phyloP scores from a whole-genome alignment of 2,113 vertebrate species.

The Misgurnus mizolepis region DNA sequence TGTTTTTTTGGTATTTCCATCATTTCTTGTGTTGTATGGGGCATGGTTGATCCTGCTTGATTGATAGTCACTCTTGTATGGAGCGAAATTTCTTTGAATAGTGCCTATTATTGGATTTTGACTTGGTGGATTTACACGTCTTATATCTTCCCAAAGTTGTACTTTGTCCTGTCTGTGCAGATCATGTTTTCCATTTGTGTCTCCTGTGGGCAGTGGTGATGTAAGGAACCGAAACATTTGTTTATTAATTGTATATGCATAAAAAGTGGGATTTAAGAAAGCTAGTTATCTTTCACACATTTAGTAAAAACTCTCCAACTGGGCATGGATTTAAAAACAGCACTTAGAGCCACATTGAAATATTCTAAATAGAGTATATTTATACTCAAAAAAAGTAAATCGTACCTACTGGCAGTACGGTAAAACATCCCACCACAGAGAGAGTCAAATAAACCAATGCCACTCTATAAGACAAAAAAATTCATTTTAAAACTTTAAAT shows the following conservation, averaged over 20 bases:
- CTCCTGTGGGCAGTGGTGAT: background rate
- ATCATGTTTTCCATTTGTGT: background rate
- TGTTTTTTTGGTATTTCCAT: background rate
- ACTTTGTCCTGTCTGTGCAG: background rate
- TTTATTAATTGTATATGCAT: too few relatives aligned
- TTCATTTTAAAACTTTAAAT: background rate
- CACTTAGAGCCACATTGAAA: too few relatives aligned
- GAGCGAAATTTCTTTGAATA: background rate
- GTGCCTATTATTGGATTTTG: background rate
- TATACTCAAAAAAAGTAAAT: background rate
- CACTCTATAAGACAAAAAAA: slow-evolving; percentile 14
- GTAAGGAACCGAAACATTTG: background rate
- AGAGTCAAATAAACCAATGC: slow-evolving; percentile 30
- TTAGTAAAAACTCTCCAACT: background rate
- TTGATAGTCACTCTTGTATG: background rate
- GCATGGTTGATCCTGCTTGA: background rate
- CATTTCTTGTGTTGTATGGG: background rate
- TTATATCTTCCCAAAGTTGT: background rate
- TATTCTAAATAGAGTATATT: too few relatives aligned
- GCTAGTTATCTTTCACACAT: background rate
- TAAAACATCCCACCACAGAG: slow-evolving; percentile 3
- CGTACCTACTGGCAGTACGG: slow-evolving; percentile 16
- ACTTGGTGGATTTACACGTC: background rate
- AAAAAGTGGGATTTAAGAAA: too few relatives aligned
- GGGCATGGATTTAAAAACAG: too few relatives aligned